Percentiles rank a stretch among this genome's conserved stretches.
These are phyloP conservation scores for Enteromius viviparus DNA, from an alignment of 2,797 vertebrate species.

Conservation along the genomic window DNA sequence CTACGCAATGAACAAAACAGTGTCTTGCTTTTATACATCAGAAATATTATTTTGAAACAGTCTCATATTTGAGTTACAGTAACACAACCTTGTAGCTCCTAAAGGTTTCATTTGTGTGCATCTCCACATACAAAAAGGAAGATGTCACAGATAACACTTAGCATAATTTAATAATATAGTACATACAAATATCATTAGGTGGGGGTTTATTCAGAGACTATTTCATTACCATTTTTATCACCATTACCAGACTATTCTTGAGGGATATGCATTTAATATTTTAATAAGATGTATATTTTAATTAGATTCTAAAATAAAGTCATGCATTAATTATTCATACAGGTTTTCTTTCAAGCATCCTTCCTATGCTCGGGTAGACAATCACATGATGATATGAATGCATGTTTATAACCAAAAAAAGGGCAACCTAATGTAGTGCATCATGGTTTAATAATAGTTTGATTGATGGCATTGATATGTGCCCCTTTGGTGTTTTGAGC, in stretches of 20 bases:
- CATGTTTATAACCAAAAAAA: conserved; percentile 45
- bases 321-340: conserved; percentile 28
- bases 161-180: not conserved
- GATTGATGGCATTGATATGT: conserved; percentile 44
- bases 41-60: not conserved
- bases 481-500: conserved; percentile 27
- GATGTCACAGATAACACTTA: not conserved
- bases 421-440: not conserved
- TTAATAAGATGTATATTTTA: conserved; percentile 46
- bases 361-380: not conserved
- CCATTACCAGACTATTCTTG: not conserved
- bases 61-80: not conserved
- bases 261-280: conserved; percentile 43
- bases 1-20: too few relatives aligned
- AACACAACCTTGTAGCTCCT: not conserved
- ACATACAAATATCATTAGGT: not conserved
- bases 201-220: not conserved
- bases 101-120: not conserved
- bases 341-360: not conserved
- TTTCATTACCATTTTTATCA: conserved; percentile 3
- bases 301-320: conserved; percentile 24
- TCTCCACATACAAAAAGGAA: not conserved
- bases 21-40: not conserved
- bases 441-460: conserved; percentile 41
- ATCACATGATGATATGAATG: conserved; percentile 36